These are phyloP conservation scores for Pandemis cinnamomeana DNA, from an alignment of 2,888 invertebrate genomes.

Conservation along the genomic window DNA sequence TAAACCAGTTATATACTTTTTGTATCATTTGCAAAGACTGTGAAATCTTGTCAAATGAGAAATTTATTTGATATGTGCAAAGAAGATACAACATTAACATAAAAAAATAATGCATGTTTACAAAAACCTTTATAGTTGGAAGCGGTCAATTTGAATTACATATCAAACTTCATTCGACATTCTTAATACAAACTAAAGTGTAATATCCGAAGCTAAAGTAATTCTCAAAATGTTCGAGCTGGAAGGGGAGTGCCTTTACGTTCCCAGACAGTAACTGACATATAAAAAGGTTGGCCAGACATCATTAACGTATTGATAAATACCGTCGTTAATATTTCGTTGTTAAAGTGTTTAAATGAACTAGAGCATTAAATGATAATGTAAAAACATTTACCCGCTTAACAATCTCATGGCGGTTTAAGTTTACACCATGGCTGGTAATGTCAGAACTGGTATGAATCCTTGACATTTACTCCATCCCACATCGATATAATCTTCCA, in stretches of 20 bases:
- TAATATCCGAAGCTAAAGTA: background rate
- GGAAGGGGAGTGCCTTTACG: background rate
- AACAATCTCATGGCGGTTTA: background rate
- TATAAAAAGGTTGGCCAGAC: background rate
- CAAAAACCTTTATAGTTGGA: background rate
- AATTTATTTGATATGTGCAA: background rate
- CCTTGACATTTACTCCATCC: slow-evolving; percentile 47
- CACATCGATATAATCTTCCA: slow-evolving; percentile 37
- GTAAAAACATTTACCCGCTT: slow-evolving; percentile 6
- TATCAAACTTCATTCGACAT: background rate
- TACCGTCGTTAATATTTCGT: slow-evolving; percentile 2
- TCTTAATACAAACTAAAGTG: background rate
- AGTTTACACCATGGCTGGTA: slow-evolving; percentile 41
- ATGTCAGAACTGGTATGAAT: slow-evolving; percentile 43
- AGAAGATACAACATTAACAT: background rate
- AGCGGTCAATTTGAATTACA: background rate
- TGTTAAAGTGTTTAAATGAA: slow-evolving; percentile 15
- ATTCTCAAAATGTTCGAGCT: background rate
- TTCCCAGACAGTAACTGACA: slow-evolving; percentile 3
- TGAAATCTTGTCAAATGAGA: background rate
- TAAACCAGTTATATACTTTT: background rate
- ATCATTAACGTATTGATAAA: slow-evolving; percentile 31
- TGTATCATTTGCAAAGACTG: background rate
- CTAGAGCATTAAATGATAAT: slow-evolving; percentile 21
- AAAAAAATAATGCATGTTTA: background rate